phyloP scores from a whole-genome alignment of 2,888 invertebrate genomes.

The Fragum sueziense region DNA sequence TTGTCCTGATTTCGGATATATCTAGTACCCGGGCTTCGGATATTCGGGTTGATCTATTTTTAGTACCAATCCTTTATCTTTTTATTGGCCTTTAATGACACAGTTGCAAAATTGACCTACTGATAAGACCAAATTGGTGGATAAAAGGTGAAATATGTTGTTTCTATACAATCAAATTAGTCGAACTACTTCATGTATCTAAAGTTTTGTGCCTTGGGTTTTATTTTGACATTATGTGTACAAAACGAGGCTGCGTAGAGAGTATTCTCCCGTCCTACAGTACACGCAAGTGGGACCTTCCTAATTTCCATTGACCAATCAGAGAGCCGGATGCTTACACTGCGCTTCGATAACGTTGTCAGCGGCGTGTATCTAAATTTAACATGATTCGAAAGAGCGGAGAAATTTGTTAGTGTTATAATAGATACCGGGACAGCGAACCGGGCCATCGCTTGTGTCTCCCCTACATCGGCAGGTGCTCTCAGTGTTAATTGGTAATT shows the following conservation, averaged over 20 bases:
- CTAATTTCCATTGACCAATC: conserved; percentile 55
- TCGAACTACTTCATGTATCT: neutral
- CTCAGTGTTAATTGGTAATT: conserved; percentile 57
- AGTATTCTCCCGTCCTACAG: conserved; percentile 43
- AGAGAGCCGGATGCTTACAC: conserved; percentile 38
- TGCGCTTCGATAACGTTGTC: conserved; percentile 52
- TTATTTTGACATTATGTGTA: conserved; percentile 17
- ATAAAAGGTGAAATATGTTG: too few relatives aligned
- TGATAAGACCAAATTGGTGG: too few relatives aligned
- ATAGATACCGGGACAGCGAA: conserved; percentile 34
- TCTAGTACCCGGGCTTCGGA: neutral
- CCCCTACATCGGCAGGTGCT: conserved; percentile 50
- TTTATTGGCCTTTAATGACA: too few relatives aligned
- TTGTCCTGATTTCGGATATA: conserved; percentile 11
- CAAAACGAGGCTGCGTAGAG: conserved; percentile 24
- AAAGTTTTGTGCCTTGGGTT: conserved; percentile 12
- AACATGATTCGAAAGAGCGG: conserved; percentile 54
- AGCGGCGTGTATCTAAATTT: conserved; percentile 61
- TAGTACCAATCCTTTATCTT: neutral
- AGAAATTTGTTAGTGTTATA: conserved; percentile 52
- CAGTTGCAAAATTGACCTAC: too few relatives aligned
- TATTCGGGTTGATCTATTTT: neutral
- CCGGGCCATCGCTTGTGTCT: conserved; percentile 32
- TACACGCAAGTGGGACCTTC: conserved; percentile 57
- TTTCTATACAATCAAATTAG: too few relatives aligned